Percentiles rank a stretch among this genome's conserved stretches.
These are phyloP conservation scores for Arbacia lixula DNA, from an alignment of 53 echinoderm and acorn worm genomes.

Conservation along the genomic window DNA sequence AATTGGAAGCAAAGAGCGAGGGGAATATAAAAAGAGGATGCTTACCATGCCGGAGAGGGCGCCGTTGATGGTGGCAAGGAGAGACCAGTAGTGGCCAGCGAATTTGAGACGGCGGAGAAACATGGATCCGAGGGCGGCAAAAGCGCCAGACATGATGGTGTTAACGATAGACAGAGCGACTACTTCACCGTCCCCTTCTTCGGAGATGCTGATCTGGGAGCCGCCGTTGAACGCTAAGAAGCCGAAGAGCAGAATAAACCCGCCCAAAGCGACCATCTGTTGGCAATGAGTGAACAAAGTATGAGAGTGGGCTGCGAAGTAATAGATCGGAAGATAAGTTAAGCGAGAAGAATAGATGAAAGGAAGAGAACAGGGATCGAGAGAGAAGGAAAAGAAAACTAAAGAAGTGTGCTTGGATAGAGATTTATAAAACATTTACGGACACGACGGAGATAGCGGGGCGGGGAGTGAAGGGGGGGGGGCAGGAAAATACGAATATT, in stretches of 20 bases:
- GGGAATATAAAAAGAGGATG: too few relatives aligned
- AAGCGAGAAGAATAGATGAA: too few relatives aligned
- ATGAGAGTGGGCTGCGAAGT: too few relatives aligned
- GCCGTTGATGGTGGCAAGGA: slow-evolving; percentile 90
- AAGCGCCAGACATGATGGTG: slow-evolving; percentile 81
- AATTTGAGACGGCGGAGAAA: slow-evolving; percentile 58
- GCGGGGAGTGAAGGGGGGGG: too few relatives aligned
- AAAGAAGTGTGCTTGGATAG: too few relatives aligned
- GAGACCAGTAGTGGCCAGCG: slow-evolving; percentile 74
- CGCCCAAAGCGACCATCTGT: slow-evolving; percentile 89
- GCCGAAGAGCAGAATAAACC: slow-evolving; percentile 88
- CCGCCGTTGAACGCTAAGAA: slow-evolving; percentile 98
- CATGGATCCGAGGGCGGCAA: slow-evolving; percentile 73
- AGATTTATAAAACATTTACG: too few relatives aligned
- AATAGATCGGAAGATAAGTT: too few relatives aligned
- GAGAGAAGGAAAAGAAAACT: too few relatives aligned
- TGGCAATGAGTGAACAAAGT: neutral
- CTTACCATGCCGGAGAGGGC: slow-evolving; percentile 93
- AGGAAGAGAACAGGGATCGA: too few relatives aligned
- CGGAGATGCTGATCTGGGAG: slow-evolving; percentile 83
- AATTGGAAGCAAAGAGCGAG: too few relatives aligned
- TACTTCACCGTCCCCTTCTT: slow-evolving; percentile 71
- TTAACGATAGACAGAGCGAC: slow-evolving; percentile 83
- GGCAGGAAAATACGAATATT: too few relatives aligned
- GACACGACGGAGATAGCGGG: too few relatives aligned